Conservation (phyloP, 2,113 vertebrate genomes). For the Machaerirhynchus nigripectus region DNA sequence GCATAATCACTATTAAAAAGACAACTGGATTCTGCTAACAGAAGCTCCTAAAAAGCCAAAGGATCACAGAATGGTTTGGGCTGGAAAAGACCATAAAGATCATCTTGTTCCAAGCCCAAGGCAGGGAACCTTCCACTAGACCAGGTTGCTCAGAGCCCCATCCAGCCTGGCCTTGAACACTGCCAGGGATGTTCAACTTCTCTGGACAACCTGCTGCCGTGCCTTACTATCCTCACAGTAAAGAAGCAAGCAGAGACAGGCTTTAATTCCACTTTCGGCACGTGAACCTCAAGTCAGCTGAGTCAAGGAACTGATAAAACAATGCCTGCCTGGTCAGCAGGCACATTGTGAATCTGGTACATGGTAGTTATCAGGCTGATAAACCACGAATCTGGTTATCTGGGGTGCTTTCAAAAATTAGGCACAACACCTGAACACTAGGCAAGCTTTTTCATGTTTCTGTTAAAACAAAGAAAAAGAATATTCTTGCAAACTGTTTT, state of each 20-base stretch:
- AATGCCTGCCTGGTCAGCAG: not conserved
- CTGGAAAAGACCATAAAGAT: accelerated
- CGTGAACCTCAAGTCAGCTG: not conserved
- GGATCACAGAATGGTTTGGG: not conserved
- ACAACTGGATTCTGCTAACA: not conserved
- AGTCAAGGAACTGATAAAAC: not conserved
- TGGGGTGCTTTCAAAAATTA: not conserved
- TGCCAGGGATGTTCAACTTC: not conserved
- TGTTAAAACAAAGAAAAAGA: not conserved
- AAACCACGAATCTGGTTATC: not conserved
- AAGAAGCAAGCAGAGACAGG: not conserved
- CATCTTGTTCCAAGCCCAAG: too few relatives aligned
- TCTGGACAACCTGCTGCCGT: not conserved
- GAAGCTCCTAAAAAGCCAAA: not conserved
- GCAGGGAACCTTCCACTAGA: not conserved
- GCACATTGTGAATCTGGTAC: not conserved
- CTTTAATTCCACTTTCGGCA: not conserved
- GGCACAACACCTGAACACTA: not conserved
- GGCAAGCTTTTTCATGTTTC: not conserved
- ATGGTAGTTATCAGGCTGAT: accelerated
- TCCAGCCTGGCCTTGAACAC: not conserved
- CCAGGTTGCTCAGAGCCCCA: not conserved
- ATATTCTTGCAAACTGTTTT: not conserved
- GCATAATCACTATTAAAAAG: not conserved
- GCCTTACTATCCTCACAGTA: accelerated